Evolutionary conservation across 2,888 invertebrate genomes (phyloP).

Genomic region (Apoderus coryli): DNA sequence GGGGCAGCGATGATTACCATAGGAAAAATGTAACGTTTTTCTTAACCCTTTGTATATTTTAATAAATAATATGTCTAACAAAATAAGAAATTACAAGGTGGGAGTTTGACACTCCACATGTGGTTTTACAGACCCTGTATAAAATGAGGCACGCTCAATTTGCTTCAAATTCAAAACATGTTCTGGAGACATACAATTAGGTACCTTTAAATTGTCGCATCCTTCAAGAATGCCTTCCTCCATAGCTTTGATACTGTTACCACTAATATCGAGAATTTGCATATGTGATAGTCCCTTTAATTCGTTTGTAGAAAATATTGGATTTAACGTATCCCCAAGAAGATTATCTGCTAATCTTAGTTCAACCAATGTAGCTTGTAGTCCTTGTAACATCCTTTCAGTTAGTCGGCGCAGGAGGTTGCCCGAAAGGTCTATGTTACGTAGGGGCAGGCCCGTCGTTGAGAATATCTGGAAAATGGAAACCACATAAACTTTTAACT

Average conservation of each 20-base stretch:
- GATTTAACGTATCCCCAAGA: constrained; percentile 80
- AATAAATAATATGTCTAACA: too few relatives aligned
- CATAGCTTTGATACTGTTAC: constrained; percentile 66
- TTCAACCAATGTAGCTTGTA: constrained; percentile 51
- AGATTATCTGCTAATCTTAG: constrained; percentile 64
- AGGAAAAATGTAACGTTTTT: too few relatives aligned
- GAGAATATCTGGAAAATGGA: constrained; percentile 46
- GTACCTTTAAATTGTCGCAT: constrained; percentile 61
- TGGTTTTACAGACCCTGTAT: too few relatives aligned
- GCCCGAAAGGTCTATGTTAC: constrained; percentile 65
- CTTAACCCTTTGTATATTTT: too few relatives aligned
- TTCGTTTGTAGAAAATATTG: constrained; percentile 78
- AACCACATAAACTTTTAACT: too few relatives aligned
- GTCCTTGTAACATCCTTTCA: constrained; percentile 54
- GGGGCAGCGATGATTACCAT: too few relatives aligned
- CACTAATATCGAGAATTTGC: constrained; percentile 60
- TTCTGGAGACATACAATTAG: too few relatives aligned
- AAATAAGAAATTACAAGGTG: too few relatives aligned
- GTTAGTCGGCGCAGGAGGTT: constrained; percentile 68
- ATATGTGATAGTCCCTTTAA: constrained; percentile 62
- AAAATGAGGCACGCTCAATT: too few relatives aligned
- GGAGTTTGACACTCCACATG: too few relatives aligned
- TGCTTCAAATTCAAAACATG: too few relatives aligned
- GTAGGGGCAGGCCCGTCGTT: constrained; percentile 55
- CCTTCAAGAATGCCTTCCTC: constrained; percentile 80